These are phyloP conservation scores for Brachionus rotundiformis DNA, from an alignment of 1,140 invertebrate species.

Conservation along the genomic window DNA sequence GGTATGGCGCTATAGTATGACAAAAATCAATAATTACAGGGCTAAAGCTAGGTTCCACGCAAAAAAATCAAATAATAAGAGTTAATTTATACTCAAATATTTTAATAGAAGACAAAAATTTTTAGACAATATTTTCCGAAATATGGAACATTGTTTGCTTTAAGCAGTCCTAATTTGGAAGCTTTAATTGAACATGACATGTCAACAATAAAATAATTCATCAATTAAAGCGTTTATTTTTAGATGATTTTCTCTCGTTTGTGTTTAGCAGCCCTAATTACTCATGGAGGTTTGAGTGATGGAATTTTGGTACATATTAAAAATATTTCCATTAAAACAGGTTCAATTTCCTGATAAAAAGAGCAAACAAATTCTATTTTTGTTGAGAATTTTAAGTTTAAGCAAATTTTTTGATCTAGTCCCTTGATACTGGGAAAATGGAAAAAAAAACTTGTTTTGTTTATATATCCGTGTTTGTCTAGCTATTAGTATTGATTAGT, in stretches of 20 bases:
- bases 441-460: slow-evolving; percentile 6
- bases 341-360: neutral
- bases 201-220: neutral
- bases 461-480: neutral
- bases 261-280: neutral
- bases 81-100: neutral
- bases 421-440: neutral
- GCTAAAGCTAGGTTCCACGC: neutral
- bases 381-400: neutral
- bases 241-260: neutral
- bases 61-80: neutral
- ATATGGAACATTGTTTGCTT: neutral
- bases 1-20: neutral
- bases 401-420: neutral
- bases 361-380: neutral
- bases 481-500: slow-evolving; percentile 7
- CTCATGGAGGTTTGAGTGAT: neutral
- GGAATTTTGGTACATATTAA: neutral
- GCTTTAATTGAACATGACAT: neutral
- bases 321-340: neutral
- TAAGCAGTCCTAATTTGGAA: neutral
- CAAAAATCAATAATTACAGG: neutral
- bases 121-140: neutral
- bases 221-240: neutral
- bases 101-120: neutral